phyloP scores from a whole-genome alignment of 2,888 invertebrate genomes.

The Stenotaenia linearis region DNA sequence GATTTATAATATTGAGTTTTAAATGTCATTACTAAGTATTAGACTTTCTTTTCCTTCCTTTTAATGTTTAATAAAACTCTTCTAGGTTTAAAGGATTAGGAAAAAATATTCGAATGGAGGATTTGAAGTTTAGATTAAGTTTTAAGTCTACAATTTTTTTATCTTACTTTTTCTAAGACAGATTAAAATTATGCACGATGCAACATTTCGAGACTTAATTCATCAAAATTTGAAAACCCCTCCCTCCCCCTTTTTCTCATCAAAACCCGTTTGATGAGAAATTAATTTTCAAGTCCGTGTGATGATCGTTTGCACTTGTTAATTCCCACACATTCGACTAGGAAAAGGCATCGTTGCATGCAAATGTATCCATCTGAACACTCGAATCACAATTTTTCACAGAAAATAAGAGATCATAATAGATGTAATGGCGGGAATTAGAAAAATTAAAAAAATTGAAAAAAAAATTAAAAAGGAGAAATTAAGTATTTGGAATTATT shows the following conservation, averaged over 20 bases:
- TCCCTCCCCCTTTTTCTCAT: not conserved
- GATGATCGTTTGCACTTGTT: conserved; percentile 19
- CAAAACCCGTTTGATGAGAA: conserved; percentile 2
- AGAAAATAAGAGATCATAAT: not conserved
- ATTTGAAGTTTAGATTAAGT: not conserved
- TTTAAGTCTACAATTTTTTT: no score
- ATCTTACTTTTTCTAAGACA: not conserved
- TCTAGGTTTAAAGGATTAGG: no score
- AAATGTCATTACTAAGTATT: no score
- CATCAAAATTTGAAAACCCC: not conserved
- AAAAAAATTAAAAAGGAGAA: no score
- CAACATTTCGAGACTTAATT: not conserved
- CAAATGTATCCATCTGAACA: not conserved
- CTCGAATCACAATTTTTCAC: not conserved
- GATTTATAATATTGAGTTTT: no score
- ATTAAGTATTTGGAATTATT: not conserved
- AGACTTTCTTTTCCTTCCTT: no score
- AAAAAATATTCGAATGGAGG: no score
- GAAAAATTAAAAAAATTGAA: not conserved
- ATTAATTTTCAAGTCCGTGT: conserved; percentile 1
- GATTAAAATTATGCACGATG: not conserved
- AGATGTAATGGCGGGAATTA: not conserved
- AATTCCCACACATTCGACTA: not conserved
- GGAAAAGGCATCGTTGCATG: conserved; percentile 14
- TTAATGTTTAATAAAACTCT: no score